Evolutionary conservation across 2,797 vertebrate species (phyloP), one percentile per base, ranked within the genome.

Genomic region (Avahi laniger): DNA sequence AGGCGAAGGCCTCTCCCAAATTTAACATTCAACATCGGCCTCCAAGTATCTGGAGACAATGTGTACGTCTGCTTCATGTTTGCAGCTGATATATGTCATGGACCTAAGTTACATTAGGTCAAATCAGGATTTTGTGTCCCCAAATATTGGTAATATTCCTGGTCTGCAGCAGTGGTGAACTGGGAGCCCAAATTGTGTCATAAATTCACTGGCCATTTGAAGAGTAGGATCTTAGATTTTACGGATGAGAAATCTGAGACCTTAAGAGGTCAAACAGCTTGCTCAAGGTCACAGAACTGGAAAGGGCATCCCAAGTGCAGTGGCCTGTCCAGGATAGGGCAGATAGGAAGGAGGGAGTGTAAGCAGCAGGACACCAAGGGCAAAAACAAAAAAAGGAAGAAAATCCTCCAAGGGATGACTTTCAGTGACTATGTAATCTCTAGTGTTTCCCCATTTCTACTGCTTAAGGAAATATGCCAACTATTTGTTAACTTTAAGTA

Each of bases 21-120:
- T 7, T 35, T 15, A 52, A 35, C 17, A 15, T 52, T 26, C 33
- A 52, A n/a, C 54, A 30, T 41, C 48, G 10, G 35, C 73, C 65
- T 87, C 2, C 0, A 8, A 41, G 38, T 6, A 11, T 76, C 78
- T 20, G 11, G 67, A 70, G 65, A 65, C 18, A 8, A n/a, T 2
- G 7, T 0, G 2, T 4, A 1, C 9, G 33, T 48, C 46, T 0
- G 5, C 48, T 72, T 91, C 52, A 7, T 2, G 73, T 61, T 7
- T 78, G 59, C 24, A 17, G 30, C 11, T 46, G 43, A 46, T 24
- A 24, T 18, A 30, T 3, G 24, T 12, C 52, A 2, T 0, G 6
- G 46, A 14, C 7, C 76, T 5, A 7, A 4, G 28, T 41, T 43
- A 81, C 50, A 26, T 54, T 54, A 54, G 0, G 52, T 54, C 18